A percentile compares a stretch with the other conserved stretches of the same genome.
phyloP scores from a whole-genome alignment of 2,113 vertebrate genomes.

The Cervus canadensis region DNA sequence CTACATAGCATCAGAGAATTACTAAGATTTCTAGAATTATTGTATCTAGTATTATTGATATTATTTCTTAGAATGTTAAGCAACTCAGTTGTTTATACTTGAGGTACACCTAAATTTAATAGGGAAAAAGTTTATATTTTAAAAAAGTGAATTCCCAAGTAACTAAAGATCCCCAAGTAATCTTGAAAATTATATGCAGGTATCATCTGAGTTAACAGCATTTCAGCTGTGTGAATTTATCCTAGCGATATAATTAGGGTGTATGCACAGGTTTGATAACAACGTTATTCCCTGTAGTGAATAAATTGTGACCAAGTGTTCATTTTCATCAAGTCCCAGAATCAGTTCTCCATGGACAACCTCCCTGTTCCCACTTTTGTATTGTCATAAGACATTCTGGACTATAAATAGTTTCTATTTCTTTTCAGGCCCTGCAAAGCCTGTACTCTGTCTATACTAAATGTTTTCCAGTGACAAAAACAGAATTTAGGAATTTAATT shows the following conservation, averaged over 20 bases:
- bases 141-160: slow-evolving; percentile 1
- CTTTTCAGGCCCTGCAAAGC: background rate
- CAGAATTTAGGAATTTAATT: slow-evolving; percentile 3
- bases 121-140: background rate
- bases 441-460: background rate
- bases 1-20: background rate
- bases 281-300: slow-evolving; percentile 22
- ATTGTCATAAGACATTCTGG: background rate
- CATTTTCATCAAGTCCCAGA: background rate
- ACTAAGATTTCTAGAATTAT: slow-evolving; percentile 6
- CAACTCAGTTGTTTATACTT: slow-evolving; percentile 8
- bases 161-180: background rate
- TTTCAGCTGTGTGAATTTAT: background rate
- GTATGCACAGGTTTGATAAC: background rate
- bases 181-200: background rate
- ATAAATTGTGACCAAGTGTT: background rate
- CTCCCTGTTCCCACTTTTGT: background rate
- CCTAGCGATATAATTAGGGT: slow-evolving; percentile 16
- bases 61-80: slow-evolving; percentile 22
- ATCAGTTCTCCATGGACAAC: background rate
- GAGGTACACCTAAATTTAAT: background rate
- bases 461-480: background rate
- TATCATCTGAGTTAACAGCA: background rate
- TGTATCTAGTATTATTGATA: background rate
- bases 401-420: background rate